Percentiles rank a stretch among this genome's conserved stretches.
These are phyloP conservation scores for Panthera tigris DNA, from an alignment of 2,113 vertebrate species.

Conservation along the genomic window DNA sequence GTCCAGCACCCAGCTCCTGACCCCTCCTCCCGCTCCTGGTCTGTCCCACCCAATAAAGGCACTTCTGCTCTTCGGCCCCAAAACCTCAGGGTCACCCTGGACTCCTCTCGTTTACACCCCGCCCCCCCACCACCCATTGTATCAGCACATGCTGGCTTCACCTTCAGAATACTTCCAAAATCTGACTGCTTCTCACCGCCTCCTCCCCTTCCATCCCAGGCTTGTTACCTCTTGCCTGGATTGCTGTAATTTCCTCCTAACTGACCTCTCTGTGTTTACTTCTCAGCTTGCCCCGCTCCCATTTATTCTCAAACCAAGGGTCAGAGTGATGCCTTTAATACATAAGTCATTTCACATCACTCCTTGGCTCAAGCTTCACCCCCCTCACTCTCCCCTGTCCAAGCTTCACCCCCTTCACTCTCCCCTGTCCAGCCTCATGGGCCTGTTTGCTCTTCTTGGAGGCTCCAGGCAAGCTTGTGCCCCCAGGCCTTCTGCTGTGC, in stretches of 20 bases:
- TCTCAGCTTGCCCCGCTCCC: not conserved
- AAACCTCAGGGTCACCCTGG: not conserved
- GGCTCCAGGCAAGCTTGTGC: too few species aligned
- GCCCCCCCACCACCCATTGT: not conserved
- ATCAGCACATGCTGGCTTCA: not conserved
- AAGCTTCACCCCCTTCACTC: too few species aligned
- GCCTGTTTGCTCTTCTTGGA: not conserved
- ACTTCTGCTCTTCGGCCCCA: not conserved
- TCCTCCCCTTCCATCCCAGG: too few species aligned
- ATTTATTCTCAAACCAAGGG: not conserved
- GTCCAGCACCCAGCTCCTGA: not conserved
- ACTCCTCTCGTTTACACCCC: not conserved
- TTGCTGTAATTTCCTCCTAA: not conserved
- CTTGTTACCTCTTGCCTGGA: not conserved
- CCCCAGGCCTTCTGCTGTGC: not conserved
- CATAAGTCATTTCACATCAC: not conserved
- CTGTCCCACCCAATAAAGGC: not conserved
- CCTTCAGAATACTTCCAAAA: not conserved
- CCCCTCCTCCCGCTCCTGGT: not conserved
- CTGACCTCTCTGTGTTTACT: not conserved
- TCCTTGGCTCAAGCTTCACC: too few species aligned
- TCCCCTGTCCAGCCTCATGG: not conserved
- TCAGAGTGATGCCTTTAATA: not conserved
- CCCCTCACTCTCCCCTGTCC: too few species aligned
- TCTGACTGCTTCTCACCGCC: not conserved